Evolutionary conservation across 2,797 vertebrate genomes (phyloP), one percentile per base, ranked within the genome.

Genomic region (Emydoidea blandingii): DNA sequence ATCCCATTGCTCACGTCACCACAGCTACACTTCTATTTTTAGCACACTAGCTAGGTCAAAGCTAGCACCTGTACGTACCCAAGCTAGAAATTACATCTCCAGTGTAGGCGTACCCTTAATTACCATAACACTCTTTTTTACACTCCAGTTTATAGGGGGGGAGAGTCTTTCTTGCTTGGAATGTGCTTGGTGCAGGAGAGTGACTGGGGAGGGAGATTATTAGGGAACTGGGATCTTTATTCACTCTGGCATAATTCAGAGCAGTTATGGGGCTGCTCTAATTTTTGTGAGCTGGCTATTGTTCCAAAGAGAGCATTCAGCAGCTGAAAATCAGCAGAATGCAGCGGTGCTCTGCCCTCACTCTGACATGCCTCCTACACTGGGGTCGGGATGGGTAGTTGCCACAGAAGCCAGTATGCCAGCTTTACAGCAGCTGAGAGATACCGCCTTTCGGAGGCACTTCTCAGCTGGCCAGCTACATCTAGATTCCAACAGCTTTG

Each of bases 391-490:
- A 18, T 31, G 14, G 74, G 47, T 49, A 68, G 9, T 12, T 19
- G 8, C 9, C 74, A 15, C 5, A 8, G 54, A 47, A 2, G 6
- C 56, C 25, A 44, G 37, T 76, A 4, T 57, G 79, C 7, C 0
- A 0, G 3, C 57, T 72, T 76, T 86, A 19, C 18, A 37, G 65
- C 16, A 29, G 41, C 1, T 1, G 29, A 62, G 25, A 37, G 53
- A 59, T 80, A 14, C 59, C 31, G 15, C 18, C 37, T 79, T 12
- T 16, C 65, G 12, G 6, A 85, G 10, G 5, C 92, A 74, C 3
- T 5, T 52, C 50, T 95, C 0, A 0, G 2, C n/a, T 65, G 31
- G 1, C 8, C 41, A 47, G 72, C 15, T 25, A 76, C 41, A 47
- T 41, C 41, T 76, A 27, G 41, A 25, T 76, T 47, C 72, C 44